These are phyloP conservation scores for Watsonalla cultraria DNA, from an alignment of 2,888 invertebrate genomes.

Conservation along the genomic window DNA sequence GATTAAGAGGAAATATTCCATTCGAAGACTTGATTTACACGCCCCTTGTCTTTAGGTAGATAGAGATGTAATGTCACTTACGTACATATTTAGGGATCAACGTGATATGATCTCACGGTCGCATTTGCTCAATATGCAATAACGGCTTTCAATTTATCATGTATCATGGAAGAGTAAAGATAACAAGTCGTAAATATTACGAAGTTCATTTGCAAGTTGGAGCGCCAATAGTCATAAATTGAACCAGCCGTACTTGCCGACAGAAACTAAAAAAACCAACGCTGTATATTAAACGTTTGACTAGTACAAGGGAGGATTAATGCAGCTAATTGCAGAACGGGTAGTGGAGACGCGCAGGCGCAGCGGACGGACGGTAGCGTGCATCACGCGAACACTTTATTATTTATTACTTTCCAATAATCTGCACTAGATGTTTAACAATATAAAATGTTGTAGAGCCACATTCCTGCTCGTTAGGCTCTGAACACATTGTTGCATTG, in stretches of 20 bases:
- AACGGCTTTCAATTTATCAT: not conserved
- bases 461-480: slow-evolving; percentile 35
- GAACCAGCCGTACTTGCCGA: not conserved
- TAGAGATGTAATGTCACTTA: no score
- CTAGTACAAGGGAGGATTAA: not conserved
- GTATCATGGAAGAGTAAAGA: not conserved
- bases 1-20: no score
- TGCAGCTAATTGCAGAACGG: slow-evolving; percentile 7
- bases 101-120: not conserved
- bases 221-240: not conserved
- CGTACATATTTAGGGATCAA: no score
- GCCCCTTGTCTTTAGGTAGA: no score
- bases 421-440: slow-evolving; percentile 50
- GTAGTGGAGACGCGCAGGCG: slow-evolving; percentile 20
- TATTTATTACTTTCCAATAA: slow-evolving; percentile 74
- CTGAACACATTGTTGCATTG: slow-evolving; percentile 33
- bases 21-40: no score
- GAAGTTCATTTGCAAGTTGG: not conserved
- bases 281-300: not conserved
- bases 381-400: slow-evolving; percentile 70
- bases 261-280: not conserved
- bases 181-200: not conserved
- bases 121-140: no score
- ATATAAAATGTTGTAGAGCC: slow-evolving; percentile 40
- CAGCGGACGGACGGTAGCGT: slow-evolving; percentile 58